Conservation (phyloP, 2,888 invertebrate genomes). For the Phrixothrix hirtus region DNA sequence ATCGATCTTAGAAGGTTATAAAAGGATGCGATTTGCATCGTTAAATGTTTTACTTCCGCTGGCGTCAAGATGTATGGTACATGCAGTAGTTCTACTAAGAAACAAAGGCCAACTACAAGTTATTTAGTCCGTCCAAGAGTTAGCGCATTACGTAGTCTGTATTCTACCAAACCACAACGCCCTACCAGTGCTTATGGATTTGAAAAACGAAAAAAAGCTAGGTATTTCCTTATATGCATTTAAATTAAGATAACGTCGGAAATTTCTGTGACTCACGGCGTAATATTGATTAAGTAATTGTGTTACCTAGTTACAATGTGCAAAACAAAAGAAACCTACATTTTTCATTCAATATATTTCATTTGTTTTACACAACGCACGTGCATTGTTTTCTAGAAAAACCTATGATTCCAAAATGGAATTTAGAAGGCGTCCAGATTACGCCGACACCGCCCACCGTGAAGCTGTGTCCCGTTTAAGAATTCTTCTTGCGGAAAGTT, state of each 20-base stretch:
- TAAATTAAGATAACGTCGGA: neutral
- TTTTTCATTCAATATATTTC: no score
- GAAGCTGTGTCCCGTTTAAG: conserved; percentile 81
- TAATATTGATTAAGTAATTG: no score
- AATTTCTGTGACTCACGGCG: conserved; percentile 13
- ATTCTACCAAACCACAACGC: conserved; percentile 38
- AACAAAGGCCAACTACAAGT: conserved; percentile 40
- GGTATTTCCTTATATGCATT: no score
- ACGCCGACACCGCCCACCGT: conserved; percentile 81
- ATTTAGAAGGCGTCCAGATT: conserved; percentile 68
- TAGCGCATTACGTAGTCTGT: conserved; percentile 46
- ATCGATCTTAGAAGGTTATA: conserved; percentile 38
- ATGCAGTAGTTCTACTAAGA: conserved; percentile 31
- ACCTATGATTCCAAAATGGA: conserved; percentile 55
- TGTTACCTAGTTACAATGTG: conserved; percentile 16
- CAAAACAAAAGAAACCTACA: no score
- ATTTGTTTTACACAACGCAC: no score
- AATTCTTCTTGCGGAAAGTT: conserved; percentile 77
- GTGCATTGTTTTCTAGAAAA: conserved; percentile 17
- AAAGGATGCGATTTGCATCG: conserved; percentile 20
- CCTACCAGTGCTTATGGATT: conserved; percentile 35
- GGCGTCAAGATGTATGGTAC: conserved; percentile 41
- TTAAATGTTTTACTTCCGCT: no score
- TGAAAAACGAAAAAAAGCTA: conserved; percentile 51
- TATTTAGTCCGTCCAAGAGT: conserved; percentile 50